A percentile compares a stretch with the other conserved stretches of the same genome.
Conservation (phyloP, 2,888 invertebrate species). For the Syrphus vitripennis region DNA sequence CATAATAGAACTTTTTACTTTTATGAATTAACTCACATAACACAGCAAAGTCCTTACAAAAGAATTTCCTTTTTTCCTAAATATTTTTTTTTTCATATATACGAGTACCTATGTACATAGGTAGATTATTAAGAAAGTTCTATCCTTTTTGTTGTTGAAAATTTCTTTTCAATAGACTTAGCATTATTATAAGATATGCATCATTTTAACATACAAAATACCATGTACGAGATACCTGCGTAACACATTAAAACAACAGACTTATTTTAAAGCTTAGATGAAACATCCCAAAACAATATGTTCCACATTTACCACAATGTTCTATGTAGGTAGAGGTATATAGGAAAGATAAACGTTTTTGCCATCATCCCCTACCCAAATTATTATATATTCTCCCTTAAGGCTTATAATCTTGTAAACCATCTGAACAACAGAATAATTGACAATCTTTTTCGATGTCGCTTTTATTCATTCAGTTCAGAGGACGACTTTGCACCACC, state of each 20-base stretch:
- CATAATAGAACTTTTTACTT: background rate
- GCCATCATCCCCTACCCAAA: background rate
- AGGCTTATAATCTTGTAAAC: constrained; percentile 17
- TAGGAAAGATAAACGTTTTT: background rate
- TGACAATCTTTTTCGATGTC: constrained; percentile 8
- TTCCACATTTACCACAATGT: constrained; percentile 20
- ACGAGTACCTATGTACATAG: too few relatives aligned
- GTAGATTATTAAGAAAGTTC: background rate
- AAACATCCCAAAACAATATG: constrained; percentile 16
- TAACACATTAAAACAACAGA: background rate
- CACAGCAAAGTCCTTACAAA: background rate
- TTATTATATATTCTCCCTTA: background rate
- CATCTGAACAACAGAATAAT: constrained; percentile 27
- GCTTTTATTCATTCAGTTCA: constrained; percentile 11
- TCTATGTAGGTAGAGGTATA: background rate
- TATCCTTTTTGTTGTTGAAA: background rate
- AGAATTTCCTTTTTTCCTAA: too few relatives aligned
- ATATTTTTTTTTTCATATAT: background rate
- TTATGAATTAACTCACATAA: background rate
- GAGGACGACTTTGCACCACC: background rate
- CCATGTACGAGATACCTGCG: background rate
- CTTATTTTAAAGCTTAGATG: background rate
- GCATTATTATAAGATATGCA: background rate
- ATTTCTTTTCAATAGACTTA: constrained; percentile 13
- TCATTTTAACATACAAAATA: background rate